Evolutionary conservation across 2,113 vertebrate genomes (phyloP).

Genomic region (Rhipidura dahli): DNA sequence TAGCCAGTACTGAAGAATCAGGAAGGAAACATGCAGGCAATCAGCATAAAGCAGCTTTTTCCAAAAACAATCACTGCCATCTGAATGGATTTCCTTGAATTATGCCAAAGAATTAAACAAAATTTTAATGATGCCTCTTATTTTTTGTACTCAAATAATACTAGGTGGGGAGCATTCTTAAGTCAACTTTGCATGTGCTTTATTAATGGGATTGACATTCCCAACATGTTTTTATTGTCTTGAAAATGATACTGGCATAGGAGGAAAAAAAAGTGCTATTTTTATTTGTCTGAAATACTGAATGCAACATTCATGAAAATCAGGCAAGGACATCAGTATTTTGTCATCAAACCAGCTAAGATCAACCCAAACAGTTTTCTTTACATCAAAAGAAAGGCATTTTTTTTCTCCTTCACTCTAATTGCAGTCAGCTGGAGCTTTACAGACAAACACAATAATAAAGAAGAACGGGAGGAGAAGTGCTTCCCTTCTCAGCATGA

Average conservation of each 20-base stretch:
- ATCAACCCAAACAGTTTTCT: not conserved
- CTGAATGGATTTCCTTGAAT: slow-evolving; percentile 57
- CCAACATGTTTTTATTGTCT: not conserved
- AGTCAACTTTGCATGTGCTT: not conserved
- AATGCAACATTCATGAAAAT: not conserved
- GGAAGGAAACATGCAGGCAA: slow-evolving; percentile 32
- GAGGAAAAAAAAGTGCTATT: not conserved
- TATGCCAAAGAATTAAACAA: slow-evolving; percentile 42
- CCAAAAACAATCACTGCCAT: slow-evolving; percentile 18
- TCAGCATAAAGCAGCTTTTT: slow-evolving; percentile 34
- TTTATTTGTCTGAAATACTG: not conserved
- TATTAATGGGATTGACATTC: not conserved
- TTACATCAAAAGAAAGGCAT: not conserved
- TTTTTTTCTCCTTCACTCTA: not conserved
- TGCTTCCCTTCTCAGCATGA: not conserved
- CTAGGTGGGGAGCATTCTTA: not conserved
- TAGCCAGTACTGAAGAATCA: not conserved
- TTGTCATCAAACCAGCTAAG: not conserved
- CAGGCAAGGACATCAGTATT: not conserved
- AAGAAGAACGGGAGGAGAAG: not conserved
- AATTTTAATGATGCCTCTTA: not conserved
- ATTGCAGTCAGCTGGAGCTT: not conserved
- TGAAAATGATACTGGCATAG: not conserved
- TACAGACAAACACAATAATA: not conserved
- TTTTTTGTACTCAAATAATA: not conserved